These are phyloP conservation scores for Eulemur mongoz DNA, from an alignment of 2,797 vertebrate species.

Conservation along the genomic window DNA sequence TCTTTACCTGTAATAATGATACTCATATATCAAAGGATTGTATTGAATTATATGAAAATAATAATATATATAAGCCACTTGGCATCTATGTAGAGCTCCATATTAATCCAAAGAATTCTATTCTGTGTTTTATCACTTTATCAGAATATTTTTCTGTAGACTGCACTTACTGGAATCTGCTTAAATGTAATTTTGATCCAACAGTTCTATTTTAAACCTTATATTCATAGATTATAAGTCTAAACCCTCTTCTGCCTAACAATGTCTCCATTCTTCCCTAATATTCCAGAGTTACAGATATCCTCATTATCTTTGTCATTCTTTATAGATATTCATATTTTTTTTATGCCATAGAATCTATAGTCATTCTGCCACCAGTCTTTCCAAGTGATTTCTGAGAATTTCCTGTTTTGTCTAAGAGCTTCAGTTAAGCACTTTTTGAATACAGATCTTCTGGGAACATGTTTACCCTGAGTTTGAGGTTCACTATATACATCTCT, in stretches of 20 bases:
- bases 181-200: not conserved
- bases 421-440: not conserved
- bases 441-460: not conserved
- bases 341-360: not conserved
- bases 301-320: not conserved
- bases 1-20: not conserved
- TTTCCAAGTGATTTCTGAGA: slow-evolving; percentile 39
- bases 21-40: not conserved
- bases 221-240: not conserved
- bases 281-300: not conserved
- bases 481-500: not conserved
- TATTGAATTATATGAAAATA: not conserved
- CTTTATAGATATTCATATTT: not conserved
- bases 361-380: not conserved
- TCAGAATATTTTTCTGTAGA: not conserved
- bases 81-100: not conserved
- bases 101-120: not conserved
- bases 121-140: not conserved
- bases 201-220: not conserved
- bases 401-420: slow-evolving; percentile 10
- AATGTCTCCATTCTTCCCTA: not conserved
- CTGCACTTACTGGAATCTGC: not conserved
- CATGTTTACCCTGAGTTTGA: not conserved
- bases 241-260: not conserved
- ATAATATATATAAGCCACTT: not conserved